Evolutionary conservation across 2,113 vertebrate genomes (phyloP).

Genomic region (Erythrocercus mccallii): DNA sequence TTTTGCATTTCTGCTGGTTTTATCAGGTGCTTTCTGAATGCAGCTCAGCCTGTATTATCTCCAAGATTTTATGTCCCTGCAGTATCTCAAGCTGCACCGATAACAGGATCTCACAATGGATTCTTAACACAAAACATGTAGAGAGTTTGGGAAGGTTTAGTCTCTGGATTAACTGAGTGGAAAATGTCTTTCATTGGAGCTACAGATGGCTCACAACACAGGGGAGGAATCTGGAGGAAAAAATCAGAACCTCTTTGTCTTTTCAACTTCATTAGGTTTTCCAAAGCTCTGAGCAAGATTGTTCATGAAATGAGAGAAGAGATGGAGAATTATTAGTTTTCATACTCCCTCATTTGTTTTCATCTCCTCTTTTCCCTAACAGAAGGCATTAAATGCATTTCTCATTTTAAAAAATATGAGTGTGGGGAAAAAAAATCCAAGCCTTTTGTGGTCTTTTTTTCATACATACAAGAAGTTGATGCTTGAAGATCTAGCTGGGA

Average conservation of each 20-base stretch:
- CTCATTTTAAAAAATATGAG: neutral
- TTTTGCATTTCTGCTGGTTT: conserved; percentile 39
- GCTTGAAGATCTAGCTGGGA: neutral
- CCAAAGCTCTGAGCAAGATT: neutral
- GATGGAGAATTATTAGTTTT: neutral
- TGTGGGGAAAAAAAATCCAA: fast-evolving
- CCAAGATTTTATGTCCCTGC: conserved; percentile 53
- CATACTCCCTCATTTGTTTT: neutral
- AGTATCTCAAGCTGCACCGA: conserved; percentile 58
- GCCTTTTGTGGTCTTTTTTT: too few species aligned
- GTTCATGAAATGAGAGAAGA: neutral
- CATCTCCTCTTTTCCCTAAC: neutral
- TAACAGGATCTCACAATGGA: conserved; percentile 38
- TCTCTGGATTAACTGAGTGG: conserved; percentile 54
- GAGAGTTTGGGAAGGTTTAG: conserved; percentile 53
- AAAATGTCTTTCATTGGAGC: conserved; percentile 50
- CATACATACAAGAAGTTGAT: neutral
- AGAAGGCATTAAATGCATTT: neutral
- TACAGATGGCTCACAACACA: conserved; percentile 45
- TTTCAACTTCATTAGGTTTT: conserved; percentile 22
- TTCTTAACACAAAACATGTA: conserved; percentile 54
- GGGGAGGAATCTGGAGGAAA: neutral
- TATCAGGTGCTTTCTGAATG: conserved; percentile 53
- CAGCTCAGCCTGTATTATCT: conserved; percentile 40
- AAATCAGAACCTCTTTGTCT: conserved; percentile 28